A percentile compares a stretch with the other conserved stretches of the same genome.
These are phyloP conservation scores for Paracanthobrama guichenoti DNA, from an alignment of 2,113 vertebrate genomes.

Conservation along the genomic window DNA sequence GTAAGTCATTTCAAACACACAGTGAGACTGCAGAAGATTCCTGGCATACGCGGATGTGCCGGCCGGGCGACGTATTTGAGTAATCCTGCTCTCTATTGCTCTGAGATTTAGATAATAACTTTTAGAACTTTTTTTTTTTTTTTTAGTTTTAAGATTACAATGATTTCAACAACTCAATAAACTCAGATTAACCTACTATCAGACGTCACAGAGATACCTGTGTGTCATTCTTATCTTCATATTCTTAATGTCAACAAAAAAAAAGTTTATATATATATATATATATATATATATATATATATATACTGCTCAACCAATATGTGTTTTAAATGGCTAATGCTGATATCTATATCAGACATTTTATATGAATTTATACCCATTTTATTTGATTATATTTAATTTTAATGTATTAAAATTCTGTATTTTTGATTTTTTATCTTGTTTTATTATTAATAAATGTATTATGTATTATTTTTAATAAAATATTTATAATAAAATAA, in stretches of 20 bases:
- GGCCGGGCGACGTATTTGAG: neutral
- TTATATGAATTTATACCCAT: neutral
- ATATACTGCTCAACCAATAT: too few species aligned
- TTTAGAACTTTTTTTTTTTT: neutral
- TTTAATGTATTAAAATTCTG: neutral
- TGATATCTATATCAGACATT: neutral
- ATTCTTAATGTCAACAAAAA: neutral
- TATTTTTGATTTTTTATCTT: too few species aligned
- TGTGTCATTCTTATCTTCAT: neutral
- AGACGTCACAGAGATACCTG: neutral
- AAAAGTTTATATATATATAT: too few species aligned
- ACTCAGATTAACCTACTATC: conserved; percentile 22
- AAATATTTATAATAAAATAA: neutral
- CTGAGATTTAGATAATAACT: conserved; percentile 30
- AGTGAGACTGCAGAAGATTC: neutral
- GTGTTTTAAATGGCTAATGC: neutral
- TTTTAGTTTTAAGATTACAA: neutral
- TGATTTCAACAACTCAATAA: neutral
- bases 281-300: too few species aligned
- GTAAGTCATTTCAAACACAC: conserved; percentile 19
- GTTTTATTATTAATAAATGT: neutral
- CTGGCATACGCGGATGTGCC: neutral
- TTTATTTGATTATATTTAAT: too few species aligned
- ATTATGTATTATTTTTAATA: too few species aligned
- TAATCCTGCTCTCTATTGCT: conserved; percentile 2